Evolutionary conservation across 2,888 invertebrate genomes (phyloP), one percentile per base, ranked within the genome.

Genomic region (Eristalis arbustorum): DNA sequence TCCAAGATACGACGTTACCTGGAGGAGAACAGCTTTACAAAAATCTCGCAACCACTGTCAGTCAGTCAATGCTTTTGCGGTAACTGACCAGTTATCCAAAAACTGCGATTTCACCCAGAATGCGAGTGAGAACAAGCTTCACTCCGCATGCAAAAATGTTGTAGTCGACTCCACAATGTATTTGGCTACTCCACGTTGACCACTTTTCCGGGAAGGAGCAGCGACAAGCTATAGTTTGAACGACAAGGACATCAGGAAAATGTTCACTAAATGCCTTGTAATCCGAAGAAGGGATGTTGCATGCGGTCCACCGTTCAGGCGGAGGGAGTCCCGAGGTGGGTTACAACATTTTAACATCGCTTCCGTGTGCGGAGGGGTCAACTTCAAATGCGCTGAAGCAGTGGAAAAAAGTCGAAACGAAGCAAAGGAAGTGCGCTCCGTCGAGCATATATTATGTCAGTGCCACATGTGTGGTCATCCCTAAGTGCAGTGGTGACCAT

Each of bases 331-430:
- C 23, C 2, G 25, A 1, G n/a, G 23, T 2, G 34, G 37, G 64
- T 62, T 49, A 23, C 8, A 73, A 68, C 56, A 25, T 73, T 73
- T 67, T 56, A 67, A 61, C 56, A 63, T 68, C 74, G 63, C 49
- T 74, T 63, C 74, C 56, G 68, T 31, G 63, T 37, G 37, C 10
- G 31, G 67, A 42, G n/a, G n/a, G 68, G 63, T 56, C 62, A 68
- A 73, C 63, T 68, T 74, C 37, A 23, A 68, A 63, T 80, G 74
- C 28, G 68, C 63, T 80, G 68, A 74, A 23, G 73, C 62, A 56
- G 13, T 42, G 37, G 5, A 64, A 22, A 49, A 28, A 59, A 64
- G 18, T n/a, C 66, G 49, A 68, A 49, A 49, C 49, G 49, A 49
- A 49, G 63, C 37, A 14, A 57, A 68, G 68, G 68, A 74, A 67